phyloP scores from a whole-genome alignment of 2,888 invertebrate genomes.

The Cheilosia variabilis region DNA sequence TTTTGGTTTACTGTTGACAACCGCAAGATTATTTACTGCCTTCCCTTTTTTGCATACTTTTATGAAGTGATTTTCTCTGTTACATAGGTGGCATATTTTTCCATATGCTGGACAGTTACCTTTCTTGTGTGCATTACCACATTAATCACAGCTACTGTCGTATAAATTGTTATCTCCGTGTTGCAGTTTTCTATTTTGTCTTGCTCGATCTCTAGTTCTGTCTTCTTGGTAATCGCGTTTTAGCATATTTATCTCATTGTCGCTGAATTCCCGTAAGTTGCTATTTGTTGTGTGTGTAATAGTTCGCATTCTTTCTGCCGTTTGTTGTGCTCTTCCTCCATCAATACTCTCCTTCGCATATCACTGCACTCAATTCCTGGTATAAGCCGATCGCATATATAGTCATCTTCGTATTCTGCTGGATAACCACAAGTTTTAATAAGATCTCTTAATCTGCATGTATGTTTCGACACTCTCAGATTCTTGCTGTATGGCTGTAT shows the following conservation, averaged over 20 bases:
- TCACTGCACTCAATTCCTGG: constrained; percentile 31
- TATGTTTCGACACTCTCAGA: constrained; percentile 9
- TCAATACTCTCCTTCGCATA: constrained; percentile 4
- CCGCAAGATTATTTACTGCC: constrained; percentile 9
- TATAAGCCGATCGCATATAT: constrained; percentile 27
- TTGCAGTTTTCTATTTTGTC: constrained; percentile 9
- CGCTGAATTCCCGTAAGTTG: background rate
- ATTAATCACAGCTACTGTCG: constrained; percentile 18
- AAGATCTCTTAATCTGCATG: constrained; percentile 37
- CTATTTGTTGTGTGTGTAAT: constrained; percentile 16
- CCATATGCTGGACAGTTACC: constrained; percentile 20
- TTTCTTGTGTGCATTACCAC: constrained; percentile 19
- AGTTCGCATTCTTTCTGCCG: constrained; percentile 23
- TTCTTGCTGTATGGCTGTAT: constrained; percentile 20
- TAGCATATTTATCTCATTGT: background rate
- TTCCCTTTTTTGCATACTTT: constrained; percentile 19
- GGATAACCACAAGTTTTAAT: constrained; percentile 28
- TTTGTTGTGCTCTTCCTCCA: constrained; percentile 21
- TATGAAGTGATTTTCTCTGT: constrained; percentile 33
- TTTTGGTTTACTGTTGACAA: constrained; percentile 8
- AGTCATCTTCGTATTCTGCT: constrained; percentile 13
- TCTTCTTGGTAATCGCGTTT: background rate
- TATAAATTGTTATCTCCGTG: constrained; percentile 2
- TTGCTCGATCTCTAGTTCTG: background rate
- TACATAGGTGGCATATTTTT: constrained; percentile 12